Conservation (phyloP, 2,888 invertebrate genomes). For the Tenthredo livida region DNA sequence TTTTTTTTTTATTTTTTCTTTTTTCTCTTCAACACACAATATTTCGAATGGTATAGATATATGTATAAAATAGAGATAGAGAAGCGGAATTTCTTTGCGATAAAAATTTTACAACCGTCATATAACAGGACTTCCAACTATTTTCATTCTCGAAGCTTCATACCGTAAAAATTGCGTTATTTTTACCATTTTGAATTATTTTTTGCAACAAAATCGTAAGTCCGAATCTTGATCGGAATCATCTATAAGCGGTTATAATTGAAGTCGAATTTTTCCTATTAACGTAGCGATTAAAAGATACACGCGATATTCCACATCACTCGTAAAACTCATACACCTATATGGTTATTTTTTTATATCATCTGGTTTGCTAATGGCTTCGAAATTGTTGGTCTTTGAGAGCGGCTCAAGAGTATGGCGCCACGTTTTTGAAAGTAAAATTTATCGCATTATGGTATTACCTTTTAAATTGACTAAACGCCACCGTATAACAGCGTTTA, state of each 20-base stretch:
- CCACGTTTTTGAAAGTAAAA: conserved; percentile 32
- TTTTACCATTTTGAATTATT: not conserved
- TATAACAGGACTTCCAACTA: not conserved
- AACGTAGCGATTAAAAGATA: not conserved
- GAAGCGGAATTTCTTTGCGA: not conserved
- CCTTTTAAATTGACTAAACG: not conserved
- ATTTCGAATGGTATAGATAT: not conserved
- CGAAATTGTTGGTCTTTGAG: not conserved
- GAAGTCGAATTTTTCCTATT: not conserved
- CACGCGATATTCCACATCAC: not conserved
- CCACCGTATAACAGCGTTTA: not conserved
- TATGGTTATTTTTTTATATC: not conserved
- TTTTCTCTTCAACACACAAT: not conserved
- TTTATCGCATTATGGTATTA: conserved; percentile 34
- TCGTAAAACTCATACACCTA: too few species aligned
- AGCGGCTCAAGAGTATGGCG: not conserved
- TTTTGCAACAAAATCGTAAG: not conserved
- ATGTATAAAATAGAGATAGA: not conserved
- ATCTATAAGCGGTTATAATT: not conserved
- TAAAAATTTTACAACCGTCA: not conserved
- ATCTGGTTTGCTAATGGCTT: conserved; percentile 10
- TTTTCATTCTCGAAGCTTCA: not conserved
- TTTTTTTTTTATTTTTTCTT: too few species aligned
- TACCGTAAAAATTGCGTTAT: not conserved
- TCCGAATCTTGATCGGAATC: not conserved